Evolutionary conservation across 1,140 invertebrate species (phyloP), one percentile per base, ranked within the genome.

Genomic region (Macrobrachium nipponense): DNA sequence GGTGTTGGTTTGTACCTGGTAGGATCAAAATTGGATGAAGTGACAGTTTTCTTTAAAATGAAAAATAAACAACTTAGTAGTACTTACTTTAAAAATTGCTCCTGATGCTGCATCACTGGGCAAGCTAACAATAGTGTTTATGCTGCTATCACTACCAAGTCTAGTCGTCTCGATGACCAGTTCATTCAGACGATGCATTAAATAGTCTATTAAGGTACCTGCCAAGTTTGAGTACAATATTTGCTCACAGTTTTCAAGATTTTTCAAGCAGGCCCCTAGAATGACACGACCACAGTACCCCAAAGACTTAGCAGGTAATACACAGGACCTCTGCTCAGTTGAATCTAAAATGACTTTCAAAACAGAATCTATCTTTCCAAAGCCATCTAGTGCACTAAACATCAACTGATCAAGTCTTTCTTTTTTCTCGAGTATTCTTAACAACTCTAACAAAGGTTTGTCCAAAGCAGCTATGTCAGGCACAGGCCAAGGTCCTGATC

Each of bases 171-270:
- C 87, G 20, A 76, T 60, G 0, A 80, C 64, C 91, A 93, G 93
- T 92, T 95, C 95, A 91, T 94, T 93, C 66, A 96, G 91, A 89
- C 94, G 92, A 78, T 94, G 93, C 80, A 94, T 92, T 2, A 95
- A 91, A 43, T 95, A 91, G 91, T 96, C 95, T 18, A 96, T 90
- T 64, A 95, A 91, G 18, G 92, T 91, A 15, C 93, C 93, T 83
- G 95, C 93, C 90, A 94, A 94, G 90, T 96, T 96, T 86, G 94
- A 95, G 80, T 95, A 92, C 62, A 96, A 91, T 86, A 95, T 92
- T 88, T 93, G 93, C 83, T 94, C 93, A 87, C 93, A 93, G 89
- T 94, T 96, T 12, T 93, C 92, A 12, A 62, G 10, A 27, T 88
- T 89, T 20, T 68, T 89, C 90, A 89, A 90, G 91, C 91, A 91